phyloP scores from a whole-genome alignment of 30 jellyfish, hydroid and myxozoan species.

The Hydractinia symbiolongicarpus region DNA sequence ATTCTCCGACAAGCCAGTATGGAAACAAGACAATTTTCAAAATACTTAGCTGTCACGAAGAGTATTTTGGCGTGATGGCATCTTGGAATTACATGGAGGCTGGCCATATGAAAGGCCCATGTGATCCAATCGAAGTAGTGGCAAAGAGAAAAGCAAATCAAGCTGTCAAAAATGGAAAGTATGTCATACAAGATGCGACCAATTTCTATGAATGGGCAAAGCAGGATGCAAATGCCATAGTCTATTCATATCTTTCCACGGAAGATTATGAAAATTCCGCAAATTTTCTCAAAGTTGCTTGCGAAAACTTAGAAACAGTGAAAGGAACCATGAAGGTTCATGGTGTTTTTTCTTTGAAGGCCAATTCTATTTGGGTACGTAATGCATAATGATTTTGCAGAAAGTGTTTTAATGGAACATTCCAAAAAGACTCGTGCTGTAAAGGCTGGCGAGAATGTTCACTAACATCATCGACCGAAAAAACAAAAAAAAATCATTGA shows the following conservation, averaged over 20 bases:
- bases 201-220: slow-evolving; percentile 9
- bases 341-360: neutral
- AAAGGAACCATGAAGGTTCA: slow-evolving; percentile 1
- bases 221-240: slow-evolving; percentile 11
- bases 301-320: neutral
- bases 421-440: neutral
- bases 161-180: slow-evolving; percentile 24
- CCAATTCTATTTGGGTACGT: neutral
- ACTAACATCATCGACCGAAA: too few relatives aligned
- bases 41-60: slow-evolving; percentile 19
- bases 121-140: slow-evolving; percentile 17
- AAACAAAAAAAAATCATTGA: too few relatives aligned
- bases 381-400: neutral
- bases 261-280: neutral
- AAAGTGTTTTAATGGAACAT: neutral
- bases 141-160: slow-evolving; percentile 14
- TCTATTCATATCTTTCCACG: neutral
- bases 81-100: slow-evolving; percentile 23
- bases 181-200: slow-evolving; percentile 19
- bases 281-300: neutral
- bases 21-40: slow-evolving; percentile 10
- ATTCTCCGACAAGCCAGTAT: slow-evolving; percentile 7
- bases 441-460: slow-evolving; percentile 24
- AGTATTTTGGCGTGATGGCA: neutral
- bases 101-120: slow-evolving; percentile 2